phyloP scores from a whole-genome alignment of 2,797 vertebrate species.

The Sebastes flavidus region DNA sequence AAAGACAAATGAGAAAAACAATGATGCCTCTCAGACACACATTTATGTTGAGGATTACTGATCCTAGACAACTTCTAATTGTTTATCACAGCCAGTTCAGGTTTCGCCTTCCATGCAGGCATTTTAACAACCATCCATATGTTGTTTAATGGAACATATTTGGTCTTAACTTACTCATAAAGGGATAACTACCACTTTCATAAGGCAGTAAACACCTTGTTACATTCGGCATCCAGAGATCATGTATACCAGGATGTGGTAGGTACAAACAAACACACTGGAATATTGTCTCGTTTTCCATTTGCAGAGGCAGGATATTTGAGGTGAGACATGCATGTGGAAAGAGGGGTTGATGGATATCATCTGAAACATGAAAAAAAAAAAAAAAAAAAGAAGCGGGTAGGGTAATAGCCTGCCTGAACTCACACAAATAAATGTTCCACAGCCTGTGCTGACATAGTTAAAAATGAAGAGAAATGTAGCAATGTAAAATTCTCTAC shows the following conservation, averaged over 20 bases:
- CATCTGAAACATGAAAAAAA: conserved; percentile 27
- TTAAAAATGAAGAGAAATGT: conserved; percentile 81
- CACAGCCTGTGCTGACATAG: conserved; percentile 74
- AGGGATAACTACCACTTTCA: conserved; percentile 38
- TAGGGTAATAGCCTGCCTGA: conserved; percentile 69
- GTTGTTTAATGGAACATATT: conserved; percentile 42
- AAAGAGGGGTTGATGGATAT: conserved; percentile 44
- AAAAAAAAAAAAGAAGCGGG: conserved; percentile 15
- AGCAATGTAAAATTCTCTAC: conserved; percentile 77
- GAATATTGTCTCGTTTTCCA: not conserved
- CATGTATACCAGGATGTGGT: conserved; percentile 16
- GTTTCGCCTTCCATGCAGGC: conserved; percentile 37
- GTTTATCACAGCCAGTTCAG: conserved; percentile 28
- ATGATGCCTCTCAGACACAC: not conserved
- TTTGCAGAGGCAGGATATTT: conserved; percentile 9
- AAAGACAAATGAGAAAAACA: conserved; percentile 21
- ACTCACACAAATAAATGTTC: conserved; percentile 73
- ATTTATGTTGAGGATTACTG: conserved; percentile 17
- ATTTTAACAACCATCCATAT: conserved; percentile 53
- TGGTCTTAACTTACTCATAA: conserved; percentile 43
- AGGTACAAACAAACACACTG: conserved; percentile 18
- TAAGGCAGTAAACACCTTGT: conserved; percentile 59
- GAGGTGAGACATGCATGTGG: conserved; percentile 17
- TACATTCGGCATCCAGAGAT: conserved; percentile 30
- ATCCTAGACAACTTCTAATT: conserved; percentile 33